Evolutionary conservation across 2,113 vertebrate genomes (phyloP).

Genomic region (Colistium nudipinnis): DNA sequence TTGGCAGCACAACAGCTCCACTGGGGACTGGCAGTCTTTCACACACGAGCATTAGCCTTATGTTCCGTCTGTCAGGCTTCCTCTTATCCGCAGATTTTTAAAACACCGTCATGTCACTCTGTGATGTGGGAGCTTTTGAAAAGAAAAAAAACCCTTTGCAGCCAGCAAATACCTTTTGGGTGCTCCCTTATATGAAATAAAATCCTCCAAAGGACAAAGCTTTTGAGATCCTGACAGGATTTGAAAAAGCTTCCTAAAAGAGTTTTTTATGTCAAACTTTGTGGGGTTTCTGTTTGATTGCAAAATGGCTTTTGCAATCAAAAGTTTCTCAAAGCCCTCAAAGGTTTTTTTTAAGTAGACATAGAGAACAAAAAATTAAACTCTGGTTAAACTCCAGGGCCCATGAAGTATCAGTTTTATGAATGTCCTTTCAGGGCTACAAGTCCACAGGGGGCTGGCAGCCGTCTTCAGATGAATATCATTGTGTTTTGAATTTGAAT

Average conservation of each 20-base stretch:
- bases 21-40: slow-evolving; percentile 44
- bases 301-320: slow-evolving; percentile 40
- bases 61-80: slow-evolving; percentile 57
- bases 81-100: slow-evolving; percentile 32
- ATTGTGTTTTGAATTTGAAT: slow-evolving; percentile 41
- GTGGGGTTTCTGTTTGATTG: slow-evolving; percentile 43
- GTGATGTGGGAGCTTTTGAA: slow-evolving; percentile 36
- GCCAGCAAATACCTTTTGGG: slow-evolving; percentile 41
- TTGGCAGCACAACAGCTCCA: slow-evolving; percentile 49
- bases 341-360: slow-evolving; percentile 33
- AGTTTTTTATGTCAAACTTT: slow-evolving; percentile 42
- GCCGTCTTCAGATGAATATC: slow-evolving; percentile 48
- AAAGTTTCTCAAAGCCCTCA: slow-evolving; percentile 35
- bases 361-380: slow-evolving; percentile 26
- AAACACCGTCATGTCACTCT: slow-evolving; percentile 41
- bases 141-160: slow-evolving; percentile 28
- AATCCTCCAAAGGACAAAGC: slow-evolving; percentile 32
- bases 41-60: slow-evolving; percentile 33
- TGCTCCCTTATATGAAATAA: slow-evolving; percentile 8
- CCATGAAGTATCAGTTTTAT: slow-evolving; percentile 45
- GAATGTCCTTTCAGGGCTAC: slow-evolving; percentile 28
- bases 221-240: slow-evolving; percentile 50
- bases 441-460: slow-evolving; percentile 56
- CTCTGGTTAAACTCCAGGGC: slow-evolving; percentile 30
- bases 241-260: slow-evolving; percentile 29